phyloP scores from a whole-genome alignment of 1,140 invertebrate genomes.

The Anadara kagoshimensis region DNA sequence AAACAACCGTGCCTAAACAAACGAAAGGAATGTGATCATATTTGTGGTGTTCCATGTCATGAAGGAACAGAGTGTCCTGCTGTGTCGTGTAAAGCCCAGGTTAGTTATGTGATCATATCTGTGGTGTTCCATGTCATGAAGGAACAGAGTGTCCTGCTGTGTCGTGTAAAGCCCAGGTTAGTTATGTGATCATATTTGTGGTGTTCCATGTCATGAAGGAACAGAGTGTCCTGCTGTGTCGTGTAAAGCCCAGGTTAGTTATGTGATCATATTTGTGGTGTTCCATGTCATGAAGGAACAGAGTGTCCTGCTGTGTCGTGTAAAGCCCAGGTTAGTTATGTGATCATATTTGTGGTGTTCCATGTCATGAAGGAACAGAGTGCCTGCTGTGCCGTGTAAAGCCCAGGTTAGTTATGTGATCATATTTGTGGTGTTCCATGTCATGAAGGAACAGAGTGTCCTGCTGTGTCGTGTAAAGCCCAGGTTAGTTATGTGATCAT shows the following conservation, averaged over 20 bases:
- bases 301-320: constrained; percentile 82
- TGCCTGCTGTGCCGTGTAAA: too few relatives aligned
- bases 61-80: constrained; percentile 79
- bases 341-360: too few relatives aligned
- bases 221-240: constrained; percentile 79
- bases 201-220: constrained; percentile 84
- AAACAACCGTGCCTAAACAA: constrained; percentile 84
- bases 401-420: too few relatives aligned
- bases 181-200: constrained; percentile 88
- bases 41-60: constrained; percentile 87
- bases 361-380: too few relatives aligned
- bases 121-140: constrained; percentile 85
- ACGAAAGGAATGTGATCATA: constrained; percentile 85
- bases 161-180: constrained; percentile 80
- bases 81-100: constrained; percentile 81
- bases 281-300: constrained; percentile 83
- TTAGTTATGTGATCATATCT: constrained; percentile 85
- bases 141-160: constrained; percentile 79
- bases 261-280: constrained; percentile 89
- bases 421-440: too few relatives aligned
- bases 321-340: constrained; percentile 76
- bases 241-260: constrained; percentile 76
- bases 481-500: too few relatives aligned
- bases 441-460: too few relatives aligned
- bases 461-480: too few relatives aligned